Evolutionary conservation across 2,113 vertebrate species (phyloP).

Genomic region (Cryptoleucopteryx plumbea): DNA sequence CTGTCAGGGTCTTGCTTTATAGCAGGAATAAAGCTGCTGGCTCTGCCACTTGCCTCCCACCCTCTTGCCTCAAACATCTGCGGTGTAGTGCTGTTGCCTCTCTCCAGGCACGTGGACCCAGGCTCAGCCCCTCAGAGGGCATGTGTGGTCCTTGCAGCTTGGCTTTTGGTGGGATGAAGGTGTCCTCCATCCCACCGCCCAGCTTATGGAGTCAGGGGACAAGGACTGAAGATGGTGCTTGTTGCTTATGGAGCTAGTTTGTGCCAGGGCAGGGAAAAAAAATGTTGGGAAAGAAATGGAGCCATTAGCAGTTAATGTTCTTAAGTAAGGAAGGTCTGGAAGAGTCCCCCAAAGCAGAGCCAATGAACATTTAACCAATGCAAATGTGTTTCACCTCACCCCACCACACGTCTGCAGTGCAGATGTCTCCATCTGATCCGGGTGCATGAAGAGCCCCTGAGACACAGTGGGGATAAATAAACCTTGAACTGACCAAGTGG

Average conservation of each 20-base stretch:
- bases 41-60: not conserved
- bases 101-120: not conserved
- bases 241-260: not conserved
- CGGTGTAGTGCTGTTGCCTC: accelerated
- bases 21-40: not conserved
- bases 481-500: not conserved
- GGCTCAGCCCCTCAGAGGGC: not conserved
- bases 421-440: not conserved
- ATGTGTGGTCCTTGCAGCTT: not conserved
- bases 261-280: not conserved
- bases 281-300: not conserved
- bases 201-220: not conserved
- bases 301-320: not conserved
- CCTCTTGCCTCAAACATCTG: not conserved
- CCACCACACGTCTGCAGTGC: not conserved
- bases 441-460: not conserved
- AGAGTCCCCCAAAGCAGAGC: not conserved
- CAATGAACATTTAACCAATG: not conserved
- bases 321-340: not conserved
- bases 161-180: not conserved
- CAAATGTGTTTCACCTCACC: not conserved
- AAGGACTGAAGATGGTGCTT: not conserved
- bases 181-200: not conserved
- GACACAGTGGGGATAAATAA: not conserved
- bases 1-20: not conserved